phyloP scores from a whole-genome alignment of 1,140 invertebrate species.

The Drosophila saltans region DNA sequence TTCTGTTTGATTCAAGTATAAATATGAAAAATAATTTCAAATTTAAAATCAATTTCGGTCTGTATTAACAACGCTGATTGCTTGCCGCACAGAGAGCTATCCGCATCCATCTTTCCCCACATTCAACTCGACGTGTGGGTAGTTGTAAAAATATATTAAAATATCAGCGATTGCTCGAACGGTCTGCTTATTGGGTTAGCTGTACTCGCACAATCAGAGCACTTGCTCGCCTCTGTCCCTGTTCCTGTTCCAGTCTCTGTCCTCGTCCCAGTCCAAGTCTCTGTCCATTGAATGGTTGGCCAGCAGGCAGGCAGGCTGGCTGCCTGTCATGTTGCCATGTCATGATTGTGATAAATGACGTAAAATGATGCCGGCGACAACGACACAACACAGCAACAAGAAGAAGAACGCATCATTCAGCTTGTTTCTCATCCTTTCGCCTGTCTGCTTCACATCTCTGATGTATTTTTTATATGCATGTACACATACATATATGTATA shows the following conservation, averaged over 20 bases:
- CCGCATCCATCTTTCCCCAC: too few species aligned
- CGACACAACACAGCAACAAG: slow-evolving; percentile 43
- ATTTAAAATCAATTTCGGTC: slow-evolving; percentile 41
- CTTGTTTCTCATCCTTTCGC: not conserved
- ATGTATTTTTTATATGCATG: slow-evolving; percentile 62
- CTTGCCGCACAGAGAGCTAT: slow-evolving; percentile 36
- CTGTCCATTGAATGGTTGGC: slow-evolving; percentile 31
- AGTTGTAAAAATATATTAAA: slow-evolving; percentile 62
- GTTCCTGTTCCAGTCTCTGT: too few species aligned
- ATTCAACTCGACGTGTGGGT: slow-evolving; percentile 4
- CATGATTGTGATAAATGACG: slow-evolving; percentile 81
- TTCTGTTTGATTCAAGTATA: not conserved
- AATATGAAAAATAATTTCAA: not conserved
- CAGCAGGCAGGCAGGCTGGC: slow-evolving; percentile 40
- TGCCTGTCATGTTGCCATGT: slow-evolving; percentile 66
- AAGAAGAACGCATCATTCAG: slow-evolving; percentile 56
- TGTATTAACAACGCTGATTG: slow-evolving; percentile 55
- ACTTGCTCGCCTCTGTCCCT: slow-evolving; percentile 22
- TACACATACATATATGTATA: slow-evolving; percentile 17
- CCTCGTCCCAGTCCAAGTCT: not conserved
- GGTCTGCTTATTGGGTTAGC: slow-evolving; percentile 29
- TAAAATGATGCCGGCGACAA: slow-evolving; percentile 80
- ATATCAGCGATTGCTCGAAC: slow-evolving; percentile 37
- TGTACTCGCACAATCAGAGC: slow-evolving; percentile 13
- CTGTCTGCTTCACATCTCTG: slow-evolving; percentile 36